Percentiles rank a stretch among this genome's conserved stretches.
These are phyloP conservation scores for Mus minutoides DNA, from an alignment of 2,797 vertebrate genomes.

Conservation along the genomic window DNA sequence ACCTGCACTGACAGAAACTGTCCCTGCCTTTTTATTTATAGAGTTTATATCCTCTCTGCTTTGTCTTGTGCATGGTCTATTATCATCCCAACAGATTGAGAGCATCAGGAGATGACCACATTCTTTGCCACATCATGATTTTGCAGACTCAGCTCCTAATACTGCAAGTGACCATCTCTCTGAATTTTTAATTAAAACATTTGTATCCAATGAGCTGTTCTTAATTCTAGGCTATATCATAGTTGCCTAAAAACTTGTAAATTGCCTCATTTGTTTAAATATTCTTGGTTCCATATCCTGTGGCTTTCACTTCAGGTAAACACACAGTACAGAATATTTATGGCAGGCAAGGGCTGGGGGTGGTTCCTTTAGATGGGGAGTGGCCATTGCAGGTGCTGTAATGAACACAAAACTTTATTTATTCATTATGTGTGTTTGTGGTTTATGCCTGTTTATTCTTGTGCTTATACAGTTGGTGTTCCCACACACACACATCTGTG, in stretches of 20 bases:
- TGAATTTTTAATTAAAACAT: neutral
- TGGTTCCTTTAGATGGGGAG: neutral
- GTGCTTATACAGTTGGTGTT: neutral
- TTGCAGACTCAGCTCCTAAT: neutral
- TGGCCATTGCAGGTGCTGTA: neutral
- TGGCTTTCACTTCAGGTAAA: neutral
- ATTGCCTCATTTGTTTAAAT: slow-evolving; percentile 1
- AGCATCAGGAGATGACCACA: neutral
- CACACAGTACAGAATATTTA: too few species aligned
- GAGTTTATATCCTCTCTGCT: neutral
- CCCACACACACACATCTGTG: neutral
- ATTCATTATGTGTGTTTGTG: neutral
- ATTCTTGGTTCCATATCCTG: neutral
- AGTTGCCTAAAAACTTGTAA: neutral
- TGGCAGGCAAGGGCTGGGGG: too few species aligned
- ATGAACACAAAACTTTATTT: neutral
- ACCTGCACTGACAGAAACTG: neutral
- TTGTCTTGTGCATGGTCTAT: neutral
- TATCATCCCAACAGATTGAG: neutral
- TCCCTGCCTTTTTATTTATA: neutral
- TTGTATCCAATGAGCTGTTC: neutral
- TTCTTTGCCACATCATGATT: neutral
- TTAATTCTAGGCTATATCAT: neutral
- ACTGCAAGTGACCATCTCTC: neutral
- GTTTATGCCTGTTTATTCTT: neutral